Conservation (phyloP, 2,113 vertebrate species). For the Hyperopisus bebe region DNA sequence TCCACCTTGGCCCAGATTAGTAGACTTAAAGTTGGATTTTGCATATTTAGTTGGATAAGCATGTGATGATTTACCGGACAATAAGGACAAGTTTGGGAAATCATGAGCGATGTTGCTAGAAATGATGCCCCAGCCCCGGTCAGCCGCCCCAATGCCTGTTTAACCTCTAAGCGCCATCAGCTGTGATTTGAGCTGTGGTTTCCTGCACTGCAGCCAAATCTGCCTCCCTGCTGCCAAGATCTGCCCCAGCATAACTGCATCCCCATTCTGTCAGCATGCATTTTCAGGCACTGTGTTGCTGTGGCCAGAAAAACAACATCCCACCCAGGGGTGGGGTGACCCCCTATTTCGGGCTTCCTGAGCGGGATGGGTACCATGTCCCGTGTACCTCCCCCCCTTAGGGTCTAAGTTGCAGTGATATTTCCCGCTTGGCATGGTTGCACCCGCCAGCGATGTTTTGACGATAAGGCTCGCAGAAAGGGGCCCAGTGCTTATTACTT, state of each 20-base stretch:
- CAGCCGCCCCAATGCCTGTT: background rate
- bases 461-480: slow-evolving; percentile 52
- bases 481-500: slow-evolving; percentile 40
- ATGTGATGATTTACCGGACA: background rate
- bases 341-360: background rate
- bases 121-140: background rate
- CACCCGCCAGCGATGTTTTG: slow-evolving; percentile 54
- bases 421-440: slow-evolving; percentile 51
- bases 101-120: background rate
- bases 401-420: slow-evolving; percentile 52
- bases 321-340: background rate
- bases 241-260: slow-evolving; percentile 32
- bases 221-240: slow-evolving; percentile 9
- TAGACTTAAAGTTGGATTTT: background rate
- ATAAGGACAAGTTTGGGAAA: background rate
- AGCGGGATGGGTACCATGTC: background rate
- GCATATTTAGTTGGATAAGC: background rate
- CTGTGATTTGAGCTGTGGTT: slow-evolving; percentile 27
- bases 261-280: slow-evolving; percentile 42
- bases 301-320: background rate
- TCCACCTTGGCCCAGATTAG: background rate
- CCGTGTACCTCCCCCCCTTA: background rate
- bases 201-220: slow-evolving; percentile 23
- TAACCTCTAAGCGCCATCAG: slow-evolving; percentile 26
- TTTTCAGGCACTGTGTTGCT: slow-evolving; percentile 17